A percentile compares a stretch with the other conserved stretches of the same genome.
Conservation (phyloP, 2,113 vertebrate species). For the Peromyscus maniculatus region DNA sequence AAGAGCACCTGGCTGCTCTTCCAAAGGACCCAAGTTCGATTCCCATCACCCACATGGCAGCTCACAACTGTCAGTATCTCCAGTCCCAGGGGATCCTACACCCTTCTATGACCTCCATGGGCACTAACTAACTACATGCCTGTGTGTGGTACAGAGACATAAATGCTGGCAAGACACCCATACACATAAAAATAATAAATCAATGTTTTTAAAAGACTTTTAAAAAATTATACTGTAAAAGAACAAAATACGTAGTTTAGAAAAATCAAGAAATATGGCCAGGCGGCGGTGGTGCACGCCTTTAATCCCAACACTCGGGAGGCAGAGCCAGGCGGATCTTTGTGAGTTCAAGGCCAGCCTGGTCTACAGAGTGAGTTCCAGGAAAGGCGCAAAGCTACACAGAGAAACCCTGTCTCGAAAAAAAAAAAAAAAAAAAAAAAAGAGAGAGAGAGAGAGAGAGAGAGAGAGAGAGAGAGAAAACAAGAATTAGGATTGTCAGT, state of each 20-base stretch:
- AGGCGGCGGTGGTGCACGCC: too few relatives aligned
- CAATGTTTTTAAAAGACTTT: neutral
- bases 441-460: too few relatives aligned
- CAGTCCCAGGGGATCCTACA: neutral
- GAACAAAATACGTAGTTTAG: conserved; percentile 42
- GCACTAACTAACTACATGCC: too few relatives aligned
- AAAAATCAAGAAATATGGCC: conserved; percentile 23
- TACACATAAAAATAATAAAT: neutral
- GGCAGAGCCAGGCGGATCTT: too few relatives aligned
- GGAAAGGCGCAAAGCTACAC: too few relatives aligned
- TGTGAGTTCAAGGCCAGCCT: too few relatives aligned
- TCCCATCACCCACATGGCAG: neutral
- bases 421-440: too few relatives aligned
- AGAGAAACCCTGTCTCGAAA: too few relatives aligned
- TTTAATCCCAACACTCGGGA: too few relatives aligned
- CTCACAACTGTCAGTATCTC: neutral
- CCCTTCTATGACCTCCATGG: neutral
- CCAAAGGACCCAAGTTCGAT: neutral
- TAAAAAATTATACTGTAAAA: conserved; percentile 44
- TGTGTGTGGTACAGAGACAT: neutral
- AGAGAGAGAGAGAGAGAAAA: neutral
- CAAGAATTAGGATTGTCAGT: conserved; percentile 5
- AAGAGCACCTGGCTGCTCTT: neutral
- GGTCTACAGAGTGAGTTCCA: too few relatives aligned
- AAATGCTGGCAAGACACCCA: neutral